Evolutionary conservation across 2,797 vertebrate genomes (phyloP).

Genomic region (Etheostoma perlongum): DNA sequence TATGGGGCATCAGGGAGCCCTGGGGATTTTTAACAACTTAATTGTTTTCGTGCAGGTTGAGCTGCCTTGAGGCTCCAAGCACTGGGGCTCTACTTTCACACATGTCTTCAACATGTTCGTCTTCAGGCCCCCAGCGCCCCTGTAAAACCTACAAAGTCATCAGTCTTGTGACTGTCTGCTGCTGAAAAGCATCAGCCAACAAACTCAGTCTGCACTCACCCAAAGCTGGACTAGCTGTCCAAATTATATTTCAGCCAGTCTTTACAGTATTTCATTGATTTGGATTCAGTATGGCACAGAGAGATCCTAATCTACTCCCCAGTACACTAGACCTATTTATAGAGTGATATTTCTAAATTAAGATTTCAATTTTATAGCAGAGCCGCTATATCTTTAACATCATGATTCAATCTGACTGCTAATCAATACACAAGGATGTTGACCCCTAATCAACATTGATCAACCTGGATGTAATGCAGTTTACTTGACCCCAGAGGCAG

Average conservation of each 20-base stretch:
- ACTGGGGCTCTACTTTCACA: constrained; percentile 59
- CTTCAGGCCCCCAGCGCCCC: constrained; percentile 17
- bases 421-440: constrained; percentile 61
- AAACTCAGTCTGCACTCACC: constrained; percentile 20
- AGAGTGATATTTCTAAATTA: not conserved
- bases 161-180: constrained; percentile 41
- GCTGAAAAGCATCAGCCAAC: constrained; percentile 28
- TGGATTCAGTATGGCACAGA: not conserved
- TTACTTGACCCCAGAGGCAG: constrained; percentile 38
- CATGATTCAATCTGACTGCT: constrained; percentile 49
- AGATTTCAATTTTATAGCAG: not conserved
- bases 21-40: constrained; percentile 67
- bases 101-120: constrained; percentile 58
- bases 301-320: not conserved
- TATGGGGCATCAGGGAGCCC: constrained; percentile 58
- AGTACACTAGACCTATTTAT: not conserved
- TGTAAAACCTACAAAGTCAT: constrained; percentile 56
- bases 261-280: not conserved
- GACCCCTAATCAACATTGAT: constrained; percentile 65
- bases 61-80: constrained; percentile 43
- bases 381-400: constrained; percentile 17
- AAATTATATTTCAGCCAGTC: not conserved
- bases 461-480: constrained; percentile 39
- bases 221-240: not conserved
- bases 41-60: constrained; percentile 71